A percentile compares a stretch with the other conserved stretches of the same genome.
Evolutionary conservation across 2,113 vertebrate genomes (phyloP).

Genomic region (Callorhinus ursinus): DNA sequence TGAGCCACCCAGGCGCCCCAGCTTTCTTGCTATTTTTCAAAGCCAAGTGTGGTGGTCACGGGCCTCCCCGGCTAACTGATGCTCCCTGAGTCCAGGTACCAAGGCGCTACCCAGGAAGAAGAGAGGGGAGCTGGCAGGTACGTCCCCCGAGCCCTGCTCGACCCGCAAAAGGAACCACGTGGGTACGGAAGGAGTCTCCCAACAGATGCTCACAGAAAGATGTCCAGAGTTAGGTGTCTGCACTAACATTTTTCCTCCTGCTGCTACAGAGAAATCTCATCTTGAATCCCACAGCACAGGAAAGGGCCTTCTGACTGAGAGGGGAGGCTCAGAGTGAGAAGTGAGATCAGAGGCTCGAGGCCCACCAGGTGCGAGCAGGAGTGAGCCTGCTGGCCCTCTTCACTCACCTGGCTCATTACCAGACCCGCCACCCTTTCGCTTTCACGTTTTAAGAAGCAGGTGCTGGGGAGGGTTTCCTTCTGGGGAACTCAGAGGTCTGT

Average conservation of each 20-base stretch:
- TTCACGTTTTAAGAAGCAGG: not conserved
- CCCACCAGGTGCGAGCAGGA: accelerated
- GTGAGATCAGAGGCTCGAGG: not conserved
- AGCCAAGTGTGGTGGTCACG: not conserved
- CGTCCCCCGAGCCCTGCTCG: too few species aligned
- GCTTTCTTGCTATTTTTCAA: not conserved
- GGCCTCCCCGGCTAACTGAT: not conserved
- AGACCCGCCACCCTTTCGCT: not conserved
- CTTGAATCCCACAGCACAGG: not conserved
- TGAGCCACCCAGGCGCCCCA: too few species aligned
- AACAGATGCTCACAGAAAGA: accelerated
- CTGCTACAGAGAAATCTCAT: not conserved
- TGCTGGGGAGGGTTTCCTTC: not conserved
- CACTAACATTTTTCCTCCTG: not conserved
- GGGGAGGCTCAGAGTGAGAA: not conserved
- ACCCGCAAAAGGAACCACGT: not conserved
- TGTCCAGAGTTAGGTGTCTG: not conserved
- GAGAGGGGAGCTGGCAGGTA: not conserved
- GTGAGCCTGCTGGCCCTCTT: accelerated
- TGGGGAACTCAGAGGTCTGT: not conserved
- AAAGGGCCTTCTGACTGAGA: not conserved
- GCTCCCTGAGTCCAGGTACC: not conserved
- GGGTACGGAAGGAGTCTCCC: not conserved
- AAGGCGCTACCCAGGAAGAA: not conserved
- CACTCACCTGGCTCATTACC: accelerated